These are phyloP conservation scores for Eulemur coronatus DNA, from an alignment of 2,797 vertebrate species.

Conservation along the genomic window DNA sequence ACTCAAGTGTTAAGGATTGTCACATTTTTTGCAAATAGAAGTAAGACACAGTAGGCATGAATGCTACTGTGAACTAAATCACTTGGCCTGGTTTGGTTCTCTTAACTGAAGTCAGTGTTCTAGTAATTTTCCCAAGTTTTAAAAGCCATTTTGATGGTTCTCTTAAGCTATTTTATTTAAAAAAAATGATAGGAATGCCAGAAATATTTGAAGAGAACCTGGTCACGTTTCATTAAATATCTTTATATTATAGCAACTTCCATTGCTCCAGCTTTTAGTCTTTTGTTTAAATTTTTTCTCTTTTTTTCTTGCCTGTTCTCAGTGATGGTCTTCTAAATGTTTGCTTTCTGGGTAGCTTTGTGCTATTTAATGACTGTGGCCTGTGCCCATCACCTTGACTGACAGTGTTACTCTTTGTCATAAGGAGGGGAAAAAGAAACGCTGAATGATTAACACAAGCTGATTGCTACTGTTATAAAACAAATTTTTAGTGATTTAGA, in stretches of 20 bases:
- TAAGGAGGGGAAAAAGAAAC: background rate
- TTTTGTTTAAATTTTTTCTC: background rate
- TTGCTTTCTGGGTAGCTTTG: background rate
- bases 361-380: background rate
- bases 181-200: background rate
- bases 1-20: background rate
- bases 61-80: background rate
- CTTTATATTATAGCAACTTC: background rate
- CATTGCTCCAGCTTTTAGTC: background rate
- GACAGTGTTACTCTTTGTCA: background rate
- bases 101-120: background rate
- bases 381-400: background rate
- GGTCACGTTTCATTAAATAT: background rate
- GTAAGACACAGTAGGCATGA: background rate
- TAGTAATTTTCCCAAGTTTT: background rate
- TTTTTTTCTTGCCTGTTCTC: background rate
- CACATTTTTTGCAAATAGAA: background rate
- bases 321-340: background rate
- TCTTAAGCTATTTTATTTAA: conserved; percentile 33
- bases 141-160: background rate
- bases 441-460: background rate
- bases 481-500: background rate
- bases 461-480: background rate
- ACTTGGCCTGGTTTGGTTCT: background rate
- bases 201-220: conserved; percentile 3